These are phyloP conservation scores for Whitmania pigra DNA, from an alignment of 1,140 invertebrate species.

Conservation along the genomic window DNA sequence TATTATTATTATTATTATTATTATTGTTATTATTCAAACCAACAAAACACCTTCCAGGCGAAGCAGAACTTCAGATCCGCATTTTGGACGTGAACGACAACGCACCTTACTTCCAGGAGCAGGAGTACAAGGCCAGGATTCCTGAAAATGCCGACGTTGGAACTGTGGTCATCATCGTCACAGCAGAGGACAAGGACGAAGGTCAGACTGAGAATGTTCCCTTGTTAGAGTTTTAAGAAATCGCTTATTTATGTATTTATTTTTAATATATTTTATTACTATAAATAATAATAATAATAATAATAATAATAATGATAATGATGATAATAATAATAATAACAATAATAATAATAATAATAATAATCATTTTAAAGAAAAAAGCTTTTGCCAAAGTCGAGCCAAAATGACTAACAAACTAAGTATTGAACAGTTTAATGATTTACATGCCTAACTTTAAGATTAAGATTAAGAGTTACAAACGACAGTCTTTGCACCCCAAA, in stretches of 20 bases:
- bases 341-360: too few relatives aligned
- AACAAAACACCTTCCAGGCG: constrained; percentile 34
- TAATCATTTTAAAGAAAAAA: too few relatives aligned
- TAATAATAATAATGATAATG: too few relatives aligned
- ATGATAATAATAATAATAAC: too few relatives aligned
- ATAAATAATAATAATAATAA: too few relatives aligned
- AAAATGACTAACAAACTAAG: not conserved
- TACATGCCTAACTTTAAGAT: too few relatives aligned
- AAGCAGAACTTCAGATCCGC: constrained; percentile 59
- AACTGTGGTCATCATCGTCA: constrained; percentile 86
- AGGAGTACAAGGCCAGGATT: constrained; percentile 85
- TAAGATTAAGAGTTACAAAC: too few relatives aligned
- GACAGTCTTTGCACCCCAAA: not conserved
- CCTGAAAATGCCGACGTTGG: constrained; percentile 95
- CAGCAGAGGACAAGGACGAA: constrained; percentile 94
- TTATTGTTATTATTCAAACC: not conserved
- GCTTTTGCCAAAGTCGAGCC: not conserved
- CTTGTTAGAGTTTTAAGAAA: too few relatives aligned
- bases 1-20: too few relatives aligned
- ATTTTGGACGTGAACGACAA: constrained; percentile 97
- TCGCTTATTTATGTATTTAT: too few relatives aligned
- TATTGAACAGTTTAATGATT: too few relatives aligned
- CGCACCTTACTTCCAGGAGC: constrained; percentile 88
- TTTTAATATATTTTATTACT: too few relatives aligned
- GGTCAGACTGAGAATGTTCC: constrained; percentile 52